Evolutionary conservation across 2,113 vertebrate genomes (phyloP).

Genomic region (Serranochromis macrocephalus): DNA sequence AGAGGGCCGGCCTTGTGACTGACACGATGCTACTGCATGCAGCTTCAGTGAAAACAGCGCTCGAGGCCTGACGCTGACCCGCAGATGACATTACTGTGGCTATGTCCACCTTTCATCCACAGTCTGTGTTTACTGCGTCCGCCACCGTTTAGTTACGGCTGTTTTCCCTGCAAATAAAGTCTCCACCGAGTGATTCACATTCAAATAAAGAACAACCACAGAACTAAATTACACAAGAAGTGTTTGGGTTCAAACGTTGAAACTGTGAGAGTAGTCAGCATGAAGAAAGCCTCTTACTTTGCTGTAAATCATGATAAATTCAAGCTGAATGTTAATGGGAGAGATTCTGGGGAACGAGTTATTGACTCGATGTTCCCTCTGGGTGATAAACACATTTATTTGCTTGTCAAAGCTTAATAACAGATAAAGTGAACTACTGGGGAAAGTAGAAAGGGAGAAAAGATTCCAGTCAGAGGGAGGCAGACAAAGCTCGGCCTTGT

Average conservation of each 20-base stretch:
- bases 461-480: background rate
- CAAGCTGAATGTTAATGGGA: background rate
- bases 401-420: background rate
- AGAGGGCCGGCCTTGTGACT: background rate
- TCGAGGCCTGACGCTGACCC: rapidly evolving
- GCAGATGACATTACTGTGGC: background rate
- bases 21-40: background rate
- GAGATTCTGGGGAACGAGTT: rapidly evolving
- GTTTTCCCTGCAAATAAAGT: background rate
- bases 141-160: background rate
- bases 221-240: background rate
- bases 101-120: background rate
- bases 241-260: rapidly evolving
- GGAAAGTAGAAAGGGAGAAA: background rate
- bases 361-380: background rate
- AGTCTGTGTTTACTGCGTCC: background rate
- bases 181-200: background rate
- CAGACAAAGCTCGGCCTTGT: conserved; percentile 64
- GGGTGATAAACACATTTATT: background rate
- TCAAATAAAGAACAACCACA: background rate
- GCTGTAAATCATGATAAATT: background rate
- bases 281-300: background rate
- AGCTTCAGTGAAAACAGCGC: background rate
- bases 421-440: background rate
- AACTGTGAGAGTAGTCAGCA: background rate